Evolutionary conservation across 2,797 vertebrate genomes (phyloP).

Genomic region (Myotis pilosus): DNA sequence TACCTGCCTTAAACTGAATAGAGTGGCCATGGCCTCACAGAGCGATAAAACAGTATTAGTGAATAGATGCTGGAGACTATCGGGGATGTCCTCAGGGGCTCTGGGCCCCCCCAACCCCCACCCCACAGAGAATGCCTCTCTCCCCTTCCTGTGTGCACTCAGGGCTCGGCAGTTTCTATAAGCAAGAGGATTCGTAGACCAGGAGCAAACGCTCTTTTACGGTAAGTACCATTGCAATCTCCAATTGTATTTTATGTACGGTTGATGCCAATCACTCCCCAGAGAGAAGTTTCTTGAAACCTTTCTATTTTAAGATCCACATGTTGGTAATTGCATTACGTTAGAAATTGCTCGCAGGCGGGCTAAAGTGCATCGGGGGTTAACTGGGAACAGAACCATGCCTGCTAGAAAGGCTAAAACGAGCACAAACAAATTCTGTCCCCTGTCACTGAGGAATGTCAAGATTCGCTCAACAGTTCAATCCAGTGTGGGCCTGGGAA

Average conservation of each 20-base stretch:
- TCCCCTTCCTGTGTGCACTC: not conserved
- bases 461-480: not conserved
- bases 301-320: slow-evolving; percentile 62
- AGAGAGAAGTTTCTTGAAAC: slow-evolving; percentile 66
- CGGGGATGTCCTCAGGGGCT: not conserved
- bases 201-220: slow-evolving; percentile 55
- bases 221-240: slow-evolving; percentile 8
- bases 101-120: not conserved
- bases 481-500: not conserved
- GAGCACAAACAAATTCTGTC: not conserved
- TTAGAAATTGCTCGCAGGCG: slow-evolving; percentile 65
- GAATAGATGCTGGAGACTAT: slow-evolving; percentile 37
- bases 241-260: slow-evolving; percentile 8
- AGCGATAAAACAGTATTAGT: slow-evolving; percentile 51
- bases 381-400: slow-evolving; percentile 50
- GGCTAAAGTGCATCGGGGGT: slow-evolving; percentile 39
- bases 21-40: slow-evolving; percentile 25
- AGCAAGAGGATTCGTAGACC: slow-evolving; percentile 60
- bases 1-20: slow-evolving; percentile 49
- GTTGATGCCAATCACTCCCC: slow-evolving; percentile 60
- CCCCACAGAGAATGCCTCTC: not conserved
- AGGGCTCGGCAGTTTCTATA: slow-evolving; percentile 12
- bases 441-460: not conserved
- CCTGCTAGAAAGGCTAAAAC: not conserved
- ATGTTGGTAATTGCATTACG: slow-evolving; percentile 73